phyloP scores from a whole-genome alignment of 2,113 vertebrate genomes.

The Python bivittatus region DNA sequence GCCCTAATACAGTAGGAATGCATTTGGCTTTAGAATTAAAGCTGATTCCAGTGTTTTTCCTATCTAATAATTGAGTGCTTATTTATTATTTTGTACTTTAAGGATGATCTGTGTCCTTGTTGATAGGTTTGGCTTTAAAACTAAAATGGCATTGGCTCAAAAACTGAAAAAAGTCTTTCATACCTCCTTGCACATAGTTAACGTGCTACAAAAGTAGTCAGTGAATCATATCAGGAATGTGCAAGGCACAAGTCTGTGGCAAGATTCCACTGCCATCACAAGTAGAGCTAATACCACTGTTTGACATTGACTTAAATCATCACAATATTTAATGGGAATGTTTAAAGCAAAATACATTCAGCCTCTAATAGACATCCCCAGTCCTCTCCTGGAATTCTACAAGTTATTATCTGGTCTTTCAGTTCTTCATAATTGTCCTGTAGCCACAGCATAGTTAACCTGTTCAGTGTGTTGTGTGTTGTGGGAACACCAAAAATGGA shows the following conservation, averaged over 20 bases:
- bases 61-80: neutral
- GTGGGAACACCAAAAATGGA: too few species aligned
- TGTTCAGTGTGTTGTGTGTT: too few species aligned
- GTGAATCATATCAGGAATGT: neutral
- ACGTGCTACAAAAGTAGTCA: too few species aligned
- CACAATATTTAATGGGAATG: neutral
- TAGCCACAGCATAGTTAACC: too few species aligned
- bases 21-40: neutral
- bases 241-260: neutral
- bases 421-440: too few species aligned
- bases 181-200: neutral
- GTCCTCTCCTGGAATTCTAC: neutral
- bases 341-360: neutral
- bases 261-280: neutral
- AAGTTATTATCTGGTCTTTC: too few species aligned
- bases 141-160: neutral
- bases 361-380: neutral
- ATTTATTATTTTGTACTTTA: conserved; percentile 26
- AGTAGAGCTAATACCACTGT: neutral
- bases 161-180: neutral
- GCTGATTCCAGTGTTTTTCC: too few species aligned
- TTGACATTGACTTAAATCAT: neutral
- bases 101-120: conserved; percentile 23
- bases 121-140: neutral
- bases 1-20: neutral